Base-by-base conservation (phyloP, 2,797 vertebrate species). In the Cossypha niveicapilla region DNA sequence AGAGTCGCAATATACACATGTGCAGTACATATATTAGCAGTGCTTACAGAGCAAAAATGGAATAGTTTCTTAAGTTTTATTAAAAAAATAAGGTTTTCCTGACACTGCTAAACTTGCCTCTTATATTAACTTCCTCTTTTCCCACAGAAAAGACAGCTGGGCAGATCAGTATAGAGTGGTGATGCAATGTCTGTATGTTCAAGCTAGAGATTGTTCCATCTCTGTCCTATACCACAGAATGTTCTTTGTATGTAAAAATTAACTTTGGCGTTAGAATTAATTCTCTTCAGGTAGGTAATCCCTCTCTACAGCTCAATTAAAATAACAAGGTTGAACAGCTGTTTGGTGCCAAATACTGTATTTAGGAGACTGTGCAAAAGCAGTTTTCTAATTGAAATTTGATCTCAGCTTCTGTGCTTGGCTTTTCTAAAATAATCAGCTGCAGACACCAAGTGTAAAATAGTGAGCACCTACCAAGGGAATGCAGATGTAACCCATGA, bases 341-440 rank as follows among this genome's bases (percentile, higher is more conserved):
- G 5, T 35, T 84, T n/a, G 17, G 44, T 77, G 45, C 53, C 37
- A 87, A 42, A 25, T 67, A 5, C 3, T 68, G 23, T 5, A 76
- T 91, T 77, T 86, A 67, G 21, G 22, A 18, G 11, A 45, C 15
- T 32, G 9, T 80, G 56, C 37, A 79, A 56, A 88, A 90, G 25
- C 61, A 27, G 6, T 76, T 78, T 83, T 76, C 28, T 22, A 3
- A 58, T 72, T 61, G 54, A 90, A 88, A 72, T 10, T 13, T 65
- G 19, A 41, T 79, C 18, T 81, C 58, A 48, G 58, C 18, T 86
- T 57, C 18, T 23, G 15, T 84, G 24, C 42, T 72, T 77, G 32
- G 7, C 51, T 91, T 86, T 90, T 41, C 27, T 61, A 11, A 79
- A 91, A 87, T 18, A 87, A 87, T 34, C 37, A 84, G 32, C 63